Conservation (phyloP, 1,140 invertebrate genomes). For the Hypsibius dujardini region DNA sequence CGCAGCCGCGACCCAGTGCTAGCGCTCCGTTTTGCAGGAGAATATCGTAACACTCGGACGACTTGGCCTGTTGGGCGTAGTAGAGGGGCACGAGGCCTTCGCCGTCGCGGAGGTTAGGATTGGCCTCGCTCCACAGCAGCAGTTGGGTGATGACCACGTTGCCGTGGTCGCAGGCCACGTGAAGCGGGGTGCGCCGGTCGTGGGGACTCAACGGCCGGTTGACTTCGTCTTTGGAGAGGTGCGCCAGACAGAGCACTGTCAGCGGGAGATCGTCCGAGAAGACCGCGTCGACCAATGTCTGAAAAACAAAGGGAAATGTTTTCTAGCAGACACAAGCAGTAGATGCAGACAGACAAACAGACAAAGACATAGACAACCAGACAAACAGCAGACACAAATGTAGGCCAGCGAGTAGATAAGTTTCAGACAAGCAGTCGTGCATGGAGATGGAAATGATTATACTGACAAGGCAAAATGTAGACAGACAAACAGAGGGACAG, state of each 20-base stretch:
- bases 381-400: no score
- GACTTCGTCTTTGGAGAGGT: constrained; percentile 37
- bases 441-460: no score
- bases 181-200: constrained; percentile 60
- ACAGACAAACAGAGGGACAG: no score
- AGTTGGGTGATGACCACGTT: constrained; percentile 75
- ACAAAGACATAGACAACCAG: constrained; percentile 21
- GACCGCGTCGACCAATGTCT: constrained; percentile 23
- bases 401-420: no score
- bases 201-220: constrained; percentile 46
- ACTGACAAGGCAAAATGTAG: no score
- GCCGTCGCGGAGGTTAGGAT: background rate
- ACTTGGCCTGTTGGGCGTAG: constrained; percentile 50
- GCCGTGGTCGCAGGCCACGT: constrained; percentile 69
- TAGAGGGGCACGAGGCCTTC: constrained; percentile 39
- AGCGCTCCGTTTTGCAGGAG: constrained; percentile 45
- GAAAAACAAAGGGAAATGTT: constrained; percentile 21
- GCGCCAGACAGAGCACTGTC: constrained; percentile 38
- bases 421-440: no score
- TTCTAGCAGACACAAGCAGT: no score
- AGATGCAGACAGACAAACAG: no score
- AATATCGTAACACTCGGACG: constrained; percentile 37
- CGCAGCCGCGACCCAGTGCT: constrained; percentile 37
- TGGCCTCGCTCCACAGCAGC: constrained; percentile 50
- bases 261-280: constrained; percentile 41